Evolutionary conservation across 2,797 vertebrate genomes (phyloP).

Genomic region (Bryconaethiops microstoma): DNA sequence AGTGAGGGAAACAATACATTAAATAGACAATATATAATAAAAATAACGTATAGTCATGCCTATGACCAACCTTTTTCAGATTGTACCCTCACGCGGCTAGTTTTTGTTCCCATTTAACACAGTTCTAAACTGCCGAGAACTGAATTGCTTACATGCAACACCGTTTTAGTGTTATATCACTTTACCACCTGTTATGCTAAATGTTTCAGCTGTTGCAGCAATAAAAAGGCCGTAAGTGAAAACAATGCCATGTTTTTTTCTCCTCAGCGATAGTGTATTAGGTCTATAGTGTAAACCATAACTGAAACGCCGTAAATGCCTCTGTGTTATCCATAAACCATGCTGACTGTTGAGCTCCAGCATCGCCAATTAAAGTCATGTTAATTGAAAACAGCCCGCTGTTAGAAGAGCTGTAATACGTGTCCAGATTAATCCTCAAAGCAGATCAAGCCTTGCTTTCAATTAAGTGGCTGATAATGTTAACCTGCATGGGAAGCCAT

Average conservation of each 20-base stretch:
- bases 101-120: constrained; percentile 24
- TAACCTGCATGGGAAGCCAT: constrained; percentile 60
- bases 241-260: constrained; percentile 13
- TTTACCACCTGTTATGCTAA: constrained; percentile 47
- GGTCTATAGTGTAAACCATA: constrained; percentile 23
- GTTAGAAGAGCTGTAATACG: constrained; percentile 74
- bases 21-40: background rate
- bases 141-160: constrained; percentile 32
- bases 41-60: background rate
- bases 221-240: constrained; percentile 37
- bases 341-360: constrained; percentile 8
- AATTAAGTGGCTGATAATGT: constrained; percentile 74
- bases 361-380: constrained; percentile 46
- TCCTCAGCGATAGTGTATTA: background rate
- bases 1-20: too few species aligned
- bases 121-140: constrained; percentile 18
- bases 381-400: constrained; percentile 72
- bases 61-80: constrained; percentile 17
- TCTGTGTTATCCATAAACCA: constrained; percentile 25
- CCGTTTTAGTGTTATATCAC: constrained; percentile 39
- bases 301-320: constrained; percentile 36
- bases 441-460: constrained; percentile 67
- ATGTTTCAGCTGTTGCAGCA: constrained; percentile 46
- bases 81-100: constrained; percentile 9
- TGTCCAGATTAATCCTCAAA: constrained; percentile 71